These are phyloP conservation scores for Todus mexicanus DNA, from an alignment of 2,797 vertebrate genomes.

Conservation along the genomic window DNA sequence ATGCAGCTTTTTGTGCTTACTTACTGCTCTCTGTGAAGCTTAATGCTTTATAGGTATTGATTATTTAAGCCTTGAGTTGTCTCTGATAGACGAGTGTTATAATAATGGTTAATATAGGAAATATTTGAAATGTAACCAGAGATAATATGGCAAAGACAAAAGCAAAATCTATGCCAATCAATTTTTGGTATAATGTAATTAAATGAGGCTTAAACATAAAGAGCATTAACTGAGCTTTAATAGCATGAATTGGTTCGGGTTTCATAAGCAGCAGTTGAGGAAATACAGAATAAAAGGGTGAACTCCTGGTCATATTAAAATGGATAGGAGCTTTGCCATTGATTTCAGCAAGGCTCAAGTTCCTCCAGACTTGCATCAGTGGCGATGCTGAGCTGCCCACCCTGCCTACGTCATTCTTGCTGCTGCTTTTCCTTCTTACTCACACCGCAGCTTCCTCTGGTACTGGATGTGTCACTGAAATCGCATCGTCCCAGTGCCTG, in stretches of 20 bases:
- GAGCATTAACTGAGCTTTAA: neutral
- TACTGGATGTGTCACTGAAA: neutral
- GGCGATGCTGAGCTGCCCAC: neutral
- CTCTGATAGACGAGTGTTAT: neutral
- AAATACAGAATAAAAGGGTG: neutral
- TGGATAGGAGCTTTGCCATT: neutral
- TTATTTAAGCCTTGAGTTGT: neutral
- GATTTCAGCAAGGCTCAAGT: neutral
- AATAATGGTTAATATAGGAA: neutral
- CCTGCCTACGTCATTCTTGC: neutral
- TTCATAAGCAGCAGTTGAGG: neutral
- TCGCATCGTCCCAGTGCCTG: accelerated
- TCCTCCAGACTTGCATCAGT: neutral
- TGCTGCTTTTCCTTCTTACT: neutral
- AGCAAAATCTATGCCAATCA: neutral
- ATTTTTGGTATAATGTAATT: neutral
- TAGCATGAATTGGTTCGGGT: neutral
- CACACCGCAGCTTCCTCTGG: neutral
- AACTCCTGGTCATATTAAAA: neutral
- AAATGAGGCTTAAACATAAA: neutral
- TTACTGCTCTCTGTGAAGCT: neutral
- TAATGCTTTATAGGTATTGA: neutral
- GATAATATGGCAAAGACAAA: neutral
- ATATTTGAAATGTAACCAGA: neutral
- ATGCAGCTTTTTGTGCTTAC: neutral